These are phyloP conservation scores for Alethe castanea DNA, from an alignment of 2,113 vertebrate species.

Conservation along the genomic window DNA sequence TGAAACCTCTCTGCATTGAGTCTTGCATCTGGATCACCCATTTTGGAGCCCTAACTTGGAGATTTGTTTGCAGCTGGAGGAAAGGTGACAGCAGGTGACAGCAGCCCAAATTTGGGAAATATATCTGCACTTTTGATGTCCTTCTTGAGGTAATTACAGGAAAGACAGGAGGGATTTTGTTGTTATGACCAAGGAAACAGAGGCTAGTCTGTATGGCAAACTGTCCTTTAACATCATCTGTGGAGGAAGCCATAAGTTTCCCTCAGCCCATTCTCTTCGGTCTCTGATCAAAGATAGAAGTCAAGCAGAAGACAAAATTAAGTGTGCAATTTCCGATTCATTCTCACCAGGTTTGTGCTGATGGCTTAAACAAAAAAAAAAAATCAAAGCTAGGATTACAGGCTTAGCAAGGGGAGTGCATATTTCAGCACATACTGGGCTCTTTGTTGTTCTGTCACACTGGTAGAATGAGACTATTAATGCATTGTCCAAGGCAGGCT, in stretches of 20 bases:
- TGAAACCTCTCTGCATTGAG: not conserved
- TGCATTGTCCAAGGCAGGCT: slow-evolving; percentile 19
- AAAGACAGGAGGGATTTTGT: not conserved
- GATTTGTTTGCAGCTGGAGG: not conserved
- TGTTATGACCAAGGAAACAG: not conserved
- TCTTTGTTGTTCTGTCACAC: slow-evolving; percentile 56
- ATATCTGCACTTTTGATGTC: not conserved
- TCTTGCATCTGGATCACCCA: fast-evolving
- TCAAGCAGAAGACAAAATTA: slow-evolving; percentile 1
- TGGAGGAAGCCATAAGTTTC: not conserved
- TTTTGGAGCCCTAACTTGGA: not conserved
- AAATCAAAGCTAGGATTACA: slow-evolving; percentile 38
- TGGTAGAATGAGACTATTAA: slow-evolving; percentile 52
- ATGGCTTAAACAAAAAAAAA: not conserved
- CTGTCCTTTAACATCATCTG: not conserved
- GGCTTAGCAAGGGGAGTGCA: slow-evolving; percentile 35
- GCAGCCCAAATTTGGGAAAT: not conserved
- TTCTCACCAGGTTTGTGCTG: slow-evolving; percentile 21
- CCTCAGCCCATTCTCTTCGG: not conserved
- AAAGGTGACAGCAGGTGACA: not conserved
- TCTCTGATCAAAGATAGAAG: slow-evolving; percentile 39
- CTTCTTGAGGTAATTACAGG: not conserved
- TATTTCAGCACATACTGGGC: slow-evolving; percentile 53
- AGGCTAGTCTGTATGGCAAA: not conserved
- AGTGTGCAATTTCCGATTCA: not conserved